Evolutionary conservation across 2,888 invertebrate species (phyloP).

Genomic region (Molorchus minor): DNA sequence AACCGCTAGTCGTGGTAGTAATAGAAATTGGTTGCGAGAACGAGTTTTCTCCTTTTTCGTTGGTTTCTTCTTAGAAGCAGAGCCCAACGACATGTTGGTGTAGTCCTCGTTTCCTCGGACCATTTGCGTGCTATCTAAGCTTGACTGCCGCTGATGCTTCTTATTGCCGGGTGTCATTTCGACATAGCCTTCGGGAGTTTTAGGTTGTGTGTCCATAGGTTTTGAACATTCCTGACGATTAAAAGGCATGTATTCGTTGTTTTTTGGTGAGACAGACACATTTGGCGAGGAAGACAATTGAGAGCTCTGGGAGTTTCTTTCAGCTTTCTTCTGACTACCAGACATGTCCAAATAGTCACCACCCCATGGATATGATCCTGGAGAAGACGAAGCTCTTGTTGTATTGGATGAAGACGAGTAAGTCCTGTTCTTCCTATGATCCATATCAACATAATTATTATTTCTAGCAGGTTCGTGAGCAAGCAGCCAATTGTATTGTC

Average conservation of each 20-base stretch:
- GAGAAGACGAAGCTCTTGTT: conserved; percentile 29
- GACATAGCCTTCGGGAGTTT: conserved; percentile 70
- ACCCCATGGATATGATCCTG: conserved; percentile 28
- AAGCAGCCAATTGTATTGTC: conserved; percentile 32
- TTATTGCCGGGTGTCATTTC: conserved; percentile 68
- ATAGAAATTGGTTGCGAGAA: conserved; percentile 75
- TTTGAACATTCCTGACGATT: conserved; percentile 56
- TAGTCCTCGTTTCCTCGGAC: conserved; percentile 62
- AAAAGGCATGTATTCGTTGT: conserved; percentile 62
- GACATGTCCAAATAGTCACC: conserved; percentile 62
- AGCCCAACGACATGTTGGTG: conserved; percentile 64
- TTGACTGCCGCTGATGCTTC: conserved; percentile 52
- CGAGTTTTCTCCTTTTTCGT: conserved; percentile 57
- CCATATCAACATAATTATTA: conserved; percentile 46
- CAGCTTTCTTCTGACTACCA: conserved; percentile 29
- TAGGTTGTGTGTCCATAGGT: conserved; percentile 35
- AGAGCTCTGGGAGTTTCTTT: conserved; percentile 33
- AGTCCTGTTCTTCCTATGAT: conserved; percentile 30
- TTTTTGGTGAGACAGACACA: conserved; percentile 31
- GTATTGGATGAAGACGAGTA: conserved; percentile 29
- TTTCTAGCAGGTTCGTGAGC: conserved; percentile 27
- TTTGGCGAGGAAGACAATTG: conserved; percentile 42
- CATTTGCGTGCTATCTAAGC: conserved; percentile 53
- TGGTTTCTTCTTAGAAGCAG: conserved; percentile 35
- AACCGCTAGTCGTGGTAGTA: conserved; percentile 56